Evolutionary conservation across 2,797 vertebrate species (phyloP), one percentile per base, ranked within the genome.

Genomic region (Caiman crocodilus): DNA sequence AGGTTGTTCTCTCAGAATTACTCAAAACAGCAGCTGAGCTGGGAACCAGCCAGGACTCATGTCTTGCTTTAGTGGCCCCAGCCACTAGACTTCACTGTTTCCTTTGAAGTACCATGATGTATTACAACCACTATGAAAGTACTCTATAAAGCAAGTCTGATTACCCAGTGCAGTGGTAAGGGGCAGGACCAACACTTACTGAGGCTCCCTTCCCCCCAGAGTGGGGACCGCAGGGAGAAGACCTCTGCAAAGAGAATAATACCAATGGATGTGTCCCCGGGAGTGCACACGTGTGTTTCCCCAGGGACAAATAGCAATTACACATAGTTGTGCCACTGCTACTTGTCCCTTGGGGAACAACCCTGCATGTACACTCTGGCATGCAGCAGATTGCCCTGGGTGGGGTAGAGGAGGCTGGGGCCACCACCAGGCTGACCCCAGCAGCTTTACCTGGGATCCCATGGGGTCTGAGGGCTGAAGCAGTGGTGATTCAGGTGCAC

Each of bases 131-230:
- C 26, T 32, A 32, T 8, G 76, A 85, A 91, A 94, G 76, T 87
- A 85, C 63, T 76, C 65, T n/a, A 57, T 71, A 91, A 88, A 92
- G 86, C 64, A 89, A 76, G 65, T 18, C 25, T 73, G 56, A 84
- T 78, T 61, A 35, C 35, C 56, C 4, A 1, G 61, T 76, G 80
- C 5, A 63, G 78, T 82, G 42, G 15, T 21, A 71, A 59, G 88
- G 30, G 67, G 67, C 7, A 75, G 83, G 42, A 42, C 23, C 56
- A 65, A 78, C 50, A 85, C 60, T 57, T 86, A 60, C 18, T 87
- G 67, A 76, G 95, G 85, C 42, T 82, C 55, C 63, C 50, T 73
- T 15, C 78, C 71, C n/a, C 35, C 69, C 79, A 30, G 30, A 50
- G 64, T 0, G 0, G 79, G 91, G 71, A 14, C 0, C 61, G 55